A percentile compares a stretch with the other conserved stretches of the same genome.
Evolutionary conservation across 2,888 invertebrate genomes (phyloP).

Genomic region (Nipponacmea schrenckii): DNA sequence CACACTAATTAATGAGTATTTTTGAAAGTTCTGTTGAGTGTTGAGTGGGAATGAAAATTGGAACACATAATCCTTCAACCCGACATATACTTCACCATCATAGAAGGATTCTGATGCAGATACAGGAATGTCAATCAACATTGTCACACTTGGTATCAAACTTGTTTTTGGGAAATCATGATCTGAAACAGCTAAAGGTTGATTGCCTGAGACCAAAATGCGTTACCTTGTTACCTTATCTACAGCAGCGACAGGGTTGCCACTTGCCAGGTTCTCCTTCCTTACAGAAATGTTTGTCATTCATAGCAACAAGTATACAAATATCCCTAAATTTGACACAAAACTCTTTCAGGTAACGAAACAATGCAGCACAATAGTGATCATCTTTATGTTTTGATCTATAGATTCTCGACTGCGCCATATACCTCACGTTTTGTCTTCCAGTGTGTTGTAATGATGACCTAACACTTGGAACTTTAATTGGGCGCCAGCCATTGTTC

Average conservation of each 20-base stretch:
- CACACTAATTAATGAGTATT: background rate
- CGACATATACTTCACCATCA: conserved; percentile 3
- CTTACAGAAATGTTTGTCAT: conserved; percentile 20
- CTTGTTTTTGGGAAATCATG: conserved; percentile 10
- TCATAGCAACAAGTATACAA: conserved; percentile 2
- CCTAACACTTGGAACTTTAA: no score
- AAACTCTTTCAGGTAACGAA: conserved; percentile 13
- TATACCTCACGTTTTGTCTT: no score
- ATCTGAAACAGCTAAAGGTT: background rate
- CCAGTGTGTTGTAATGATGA: no score
- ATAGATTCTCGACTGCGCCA: no score
- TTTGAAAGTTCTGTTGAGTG: background rate
- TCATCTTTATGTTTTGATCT: no score
- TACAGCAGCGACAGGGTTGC: conserved; percentile 10
- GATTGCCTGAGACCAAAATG: background rate
- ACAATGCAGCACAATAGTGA: no score
- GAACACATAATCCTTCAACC: conserved; percentile 6
- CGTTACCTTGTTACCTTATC: conserved; percentile 11
- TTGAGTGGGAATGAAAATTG: background rate
- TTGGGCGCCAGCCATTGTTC: no score
- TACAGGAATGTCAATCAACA: background rate
- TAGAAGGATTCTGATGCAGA: background rate
- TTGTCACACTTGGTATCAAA: background rate
- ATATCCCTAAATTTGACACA: conserved; percentile 9
- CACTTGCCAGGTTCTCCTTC: conserved; percentile 10